Base-by-base conservation (phyloP, 2,113 vertebrate genomes). In the Ornithorhynchus anatinus region DNA sequence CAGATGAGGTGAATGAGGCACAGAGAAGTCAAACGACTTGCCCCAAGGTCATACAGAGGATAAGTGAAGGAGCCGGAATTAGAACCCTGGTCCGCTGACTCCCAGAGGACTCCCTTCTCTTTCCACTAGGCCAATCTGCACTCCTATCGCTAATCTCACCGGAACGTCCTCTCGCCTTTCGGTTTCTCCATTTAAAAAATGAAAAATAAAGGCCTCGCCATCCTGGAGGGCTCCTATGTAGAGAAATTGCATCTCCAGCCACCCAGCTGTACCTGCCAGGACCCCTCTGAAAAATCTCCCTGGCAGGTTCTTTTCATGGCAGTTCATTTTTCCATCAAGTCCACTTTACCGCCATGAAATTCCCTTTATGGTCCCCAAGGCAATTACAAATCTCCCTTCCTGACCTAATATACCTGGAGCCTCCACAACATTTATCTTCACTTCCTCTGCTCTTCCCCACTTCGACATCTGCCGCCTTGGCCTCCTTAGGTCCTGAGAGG, bases 351-450 rank as follows among this genome's bases (percentile, higher is more conserved):
- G 14, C 60, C 33, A 37, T 27, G 62, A 67, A 61, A 29, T 31
- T 75, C 10, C 5, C 10, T 56, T 47, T 19, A 25, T 43, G 42
- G 13, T 9, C 31, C 35, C 14, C 32, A 40, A 5, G 15, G 8
- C 52, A 7, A 16, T 15, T 69, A 37, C 16, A 56, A 44, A 47
- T 58, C 35, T 61, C 45, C 33, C 40, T 10, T 1, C 0, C 7
- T 33, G 47, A 38, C 16, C 66, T 59, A 15, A 32, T 22, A 4
- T 39, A 44, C 62, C 74, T 72, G 14, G 57, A 72, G 60, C 27
- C 43, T 39, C 37, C 63, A 57, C 53, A 69, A 38, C 39, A 54
- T 66, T 64, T 65, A 20, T 60, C 47, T 47, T 70, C 12, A 54
- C 8, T 68, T 53, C 20, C 65, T 32, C 23, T 75, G 43, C 19